Evolutionary conservation across 2,113 vertebrate species (phyloP).

Genomic region (Chascanopsetta lugubris): DNA sequence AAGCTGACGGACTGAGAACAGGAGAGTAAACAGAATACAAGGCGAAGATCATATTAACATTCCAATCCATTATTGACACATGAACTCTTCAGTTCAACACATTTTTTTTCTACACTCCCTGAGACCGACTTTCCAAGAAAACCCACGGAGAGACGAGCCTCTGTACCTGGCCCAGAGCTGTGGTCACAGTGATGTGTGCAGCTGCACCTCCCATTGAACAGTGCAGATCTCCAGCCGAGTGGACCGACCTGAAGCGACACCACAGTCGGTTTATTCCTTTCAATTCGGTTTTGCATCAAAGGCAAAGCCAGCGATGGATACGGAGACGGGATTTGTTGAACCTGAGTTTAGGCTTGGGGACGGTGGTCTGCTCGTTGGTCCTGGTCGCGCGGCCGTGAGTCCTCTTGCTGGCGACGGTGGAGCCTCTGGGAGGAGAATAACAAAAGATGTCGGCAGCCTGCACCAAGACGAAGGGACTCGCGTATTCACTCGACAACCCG

Average conservation of each 20-base stretch:
- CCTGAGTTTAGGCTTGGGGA: conserved; percentile 44
- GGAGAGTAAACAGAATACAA: background rate
- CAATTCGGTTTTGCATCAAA: too few relatives aligned
- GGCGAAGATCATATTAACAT: background rate
- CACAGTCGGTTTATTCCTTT: background rate
- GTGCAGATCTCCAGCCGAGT: conserved; percentile 65
- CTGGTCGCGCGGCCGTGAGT: conserved; percentile 32
- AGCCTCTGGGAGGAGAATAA: conserved; percentile 9
- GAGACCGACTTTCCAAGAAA: too few relatives aligned
- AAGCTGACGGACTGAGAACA: conserved; percentile 51
- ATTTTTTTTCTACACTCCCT: too few relatives aligned
- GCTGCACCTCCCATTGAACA: conserved; percentile 53
- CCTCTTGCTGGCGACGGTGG: conserved; percentile 9
- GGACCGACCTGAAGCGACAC: conserved; percentile 50
- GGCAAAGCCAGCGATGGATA: too few relatives aligned
- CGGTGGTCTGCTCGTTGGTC: background rate
- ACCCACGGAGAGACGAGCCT: too few relatives aligned
- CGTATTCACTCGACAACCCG: rapidly evolving
- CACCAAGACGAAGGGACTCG: background rate
- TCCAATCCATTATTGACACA: background rate
- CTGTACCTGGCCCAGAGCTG: conserved; percentile 66
- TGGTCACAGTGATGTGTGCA: conserved; percentile 69
- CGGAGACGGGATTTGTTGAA: too few relatives aligned
- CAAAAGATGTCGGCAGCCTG: background rate
- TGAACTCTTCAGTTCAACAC: background rate